These are phyloP conservation scores for Chaetodon trifascialis DNA, from an alignment of 2,113 vertebrate genomes.

Conservation along the genomic window DNA sequence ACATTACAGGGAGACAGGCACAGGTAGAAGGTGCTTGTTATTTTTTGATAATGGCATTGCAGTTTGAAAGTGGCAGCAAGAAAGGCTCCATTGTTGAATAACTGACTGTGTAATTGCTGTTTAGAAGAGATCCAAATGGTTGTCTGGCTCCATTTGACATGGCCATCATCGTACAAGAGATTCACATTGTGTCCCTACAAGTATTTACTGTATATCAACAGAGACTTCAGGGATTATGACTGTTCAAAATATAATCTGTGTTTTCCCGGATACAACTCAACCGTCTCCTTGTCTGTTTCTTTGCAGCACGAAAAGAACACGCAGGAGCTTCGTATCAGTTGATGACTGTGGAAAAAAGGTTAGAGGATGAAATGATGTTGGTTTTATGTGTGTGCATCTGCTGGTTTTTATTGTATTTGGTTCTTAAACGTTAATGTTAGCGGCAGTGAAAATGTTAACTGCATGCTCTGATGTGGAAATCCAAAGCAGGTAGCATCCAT, in stretches of 20 bases:
- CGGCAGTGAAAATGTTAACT: background rate
- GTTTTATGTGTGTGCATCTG: background rate
- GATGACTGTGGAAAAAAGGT: slow-evolving; percentile 90
- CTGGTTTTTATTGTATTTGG: background rate
- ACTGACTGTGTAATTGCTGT: slow-evolving; percentile 46
- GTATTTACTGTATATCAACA: slow-evolving; percentile 9
- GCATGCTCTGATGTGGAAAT: background rate
- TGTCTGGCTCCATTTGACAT: slow-evolving; percentile 53
- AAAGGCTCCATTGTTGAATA: slow-evolving; percentile 55
- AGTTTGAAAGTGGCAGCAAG: slow-evolving; percentile 48
- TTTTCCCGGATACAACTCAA: background rate
- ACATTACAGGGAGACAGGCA: slow-evolving; percentile 34
- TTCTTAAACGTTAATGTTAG: background rate
- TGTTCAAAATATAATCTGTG: slow-evolving; percentile 13
- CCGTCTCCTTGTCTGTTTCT: slow-evolving; percentile 4
- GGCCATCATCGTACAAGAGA: slow-evolving; percentile 22
- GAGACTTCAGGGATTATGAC: slow-evolving; percentile 3
- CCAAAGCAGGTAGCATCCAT: background rate
- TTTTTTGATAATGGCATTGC: slow-evolving; percentile 41
- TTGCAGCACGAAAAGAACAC: slow-evolving; percentile 90
- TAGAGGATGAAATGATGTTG: slow-evolving; percentile 28
- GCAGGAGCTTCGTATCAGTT: slow-evolving; percentile 86
- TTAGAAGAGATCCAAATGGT: slow-evolving; percentile 53
- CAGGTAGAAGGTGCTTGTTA: slow-evolving; percentile 34
- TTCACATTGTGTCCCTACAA: slow-evolving; percentile 24